Base-by-base conservation (phyloP, 2,888 invertebrate genomes). In the Pyrgus malvae region DNA sequence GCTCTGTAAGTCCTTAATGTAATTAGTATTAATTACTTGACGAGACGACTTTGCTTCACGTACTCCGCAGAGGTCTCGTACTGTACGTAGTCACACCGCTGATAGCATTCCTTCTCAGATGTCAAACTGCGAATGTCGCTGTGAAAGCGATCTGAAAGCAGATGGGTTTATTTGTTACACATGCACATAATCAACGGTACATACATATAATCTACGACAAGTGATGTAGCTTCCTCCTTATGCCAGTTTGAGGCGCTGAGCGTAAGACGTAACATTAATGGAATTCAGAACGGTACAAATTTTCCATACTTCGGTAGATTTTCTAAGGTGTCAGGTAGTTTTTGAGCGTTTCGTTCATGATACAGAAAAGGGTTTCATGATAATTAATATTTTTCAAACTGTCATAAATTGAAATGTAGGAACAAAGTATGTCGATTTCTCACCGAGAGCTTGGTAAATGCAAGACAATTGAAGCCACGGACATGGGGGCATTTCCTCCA, bases 81-180 rank as follows among this genome's bases (percentile, higher is more conserved):
- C 29, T 88, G 77, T 0, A 81, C 74, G 57, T 80, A 81, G 61
- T 87, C 83, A 14, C 88, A 89, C 29, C 75, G 70, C 56, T 85
- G 83, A 50, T 76, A 83, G 46, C 88, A 89, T 8, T 74, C 68
- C 12, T 72, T 72, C 3, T 68, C 61, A 0, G 72, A 59, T 37
- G 76, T 66, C 2, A 82, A 64, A 2, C 69, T 63, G 3, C 76
- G 72, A 4, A 80, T 69, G 2, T 76, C 72, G 2, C 67, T 68
- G 57, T 75, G 68, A 0, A 77, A 66, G 37, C 63, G 67, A 12
- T 72, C 88, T 88, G 72, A 8, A 76, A 75, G 35, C 9, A 35
- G 49, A 29, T 21, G 1, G 2, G 8, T 1, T 25, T 2, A 25
- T 25, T 25, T 25, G 2, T 7, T 25, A 9, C 25, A 25, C 25